These are phyloP conservation scores for Drosophila lacertosa DNA, from an alignment of 1,140 invertebrate genomes.

Conservation along the genomic window DNA sequence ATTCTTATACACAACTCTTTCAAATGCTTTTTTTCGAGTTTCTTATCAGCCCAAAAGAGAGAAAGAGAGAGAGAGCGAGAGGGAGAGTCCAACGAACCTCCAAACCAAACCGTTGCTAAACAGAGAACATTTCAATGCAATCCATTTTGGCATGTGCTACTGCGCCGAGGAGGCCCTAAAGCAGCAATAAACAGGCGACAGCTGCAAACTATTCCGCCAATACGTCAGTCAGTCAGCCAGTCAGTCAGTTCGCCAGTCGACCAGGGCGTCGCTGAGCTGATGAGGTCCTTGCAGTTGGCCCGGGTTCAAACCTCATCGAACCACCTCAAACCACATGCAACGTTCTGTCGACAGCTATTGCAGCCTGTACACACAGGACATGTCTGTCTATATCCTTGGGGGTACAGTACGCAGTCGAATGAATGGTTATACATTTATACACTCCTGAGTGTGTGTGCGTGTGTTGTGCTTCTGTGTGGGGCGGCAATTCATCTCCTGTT, in stretches of 20 bases:
- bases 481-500: slow-evolving; percentile 73
- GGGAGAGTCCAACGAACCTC: slow-evolving; percentile 39
- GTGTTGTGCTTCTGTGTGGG: slow-evolving; percentile 7
- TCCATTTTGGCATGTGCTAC: slow-evolving; percentile 45
- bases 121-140: slow-evolving; percentile 25
- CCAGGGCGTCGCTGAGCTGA: background rate
- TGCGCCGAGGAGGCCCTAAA: slow-evolving; percentile 17
- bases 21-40: background rate
- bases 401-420: slow-evolving; percentile 25
- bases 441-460: background rate
- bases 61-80: slow-evolving; percentile 5
- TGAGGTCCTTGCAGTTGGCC: slow-evolving; percentile 17
- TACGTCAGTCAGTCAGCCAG: slow-evolving; percentile 23
- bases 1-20: background rate
- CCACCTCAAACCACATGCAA: slow-evolving; percentile 43
- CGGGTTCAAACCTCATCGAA: slow-evolving; percentile 57
- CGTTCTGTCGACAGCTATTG: slow-evolving; percentile 24
- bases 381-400: slow-evolving; percentile 13
- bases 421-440: background rate
- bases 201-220: slow-evolving; percentile 60
- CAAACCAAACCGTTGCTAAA: slow-evolving; percentile 9
- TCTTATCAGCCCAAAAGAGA: slow-evolving; percentile 32
- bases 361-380: slow-evolving; percentile 45
- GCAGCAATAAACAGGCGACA: slow-evolving; percentile 61
- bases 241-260: background rate